phyloP scores from a whole-genome alignment of 2,797 vertebrate genomes.

The Hydrolagus colliei region DNA sequence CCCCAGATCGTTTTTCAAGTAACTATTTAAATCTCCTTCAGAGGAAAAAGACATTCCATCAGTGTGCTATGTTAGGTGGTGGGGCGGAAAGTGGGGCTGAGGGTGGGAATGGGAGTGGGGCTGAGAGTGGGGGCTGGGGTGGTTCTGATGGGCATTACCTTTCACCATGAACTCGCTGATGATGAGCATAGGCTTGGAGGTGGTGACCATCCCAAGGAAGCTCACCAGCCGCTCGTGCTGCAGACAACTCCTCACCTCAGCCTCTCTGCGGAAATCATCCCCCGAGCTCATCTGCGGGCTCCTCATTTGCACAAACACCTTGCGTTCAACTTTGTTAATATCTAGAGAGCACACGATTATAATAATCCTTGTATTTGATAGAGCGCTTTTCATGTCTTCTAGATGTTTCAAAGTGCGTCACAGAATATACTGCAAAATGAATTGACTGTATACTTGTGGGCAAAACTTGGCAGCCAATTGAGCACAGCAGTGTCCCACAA shows the following conservation, averaged over 20 bases:
- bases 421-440: too few species aligned
- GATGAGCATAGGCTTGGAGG: background rate
- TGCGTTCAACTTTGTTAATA: background rate
- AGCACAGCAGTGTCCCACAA: too few species aligned
- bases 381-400: too few species aligned
- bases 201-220: background rate
- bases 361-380: too few species aligned
- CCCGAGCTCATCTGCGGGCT: background rate
- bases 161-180: background rate
- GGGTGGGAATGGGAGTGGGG: too few species aligned
- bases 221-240: background rate
- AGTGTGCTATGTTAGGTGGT: too few species aligned
- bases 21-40: slow-evolving; percentile 2
- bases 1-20: background rate
- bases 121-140: too few species aligned
- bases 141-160: background rate
- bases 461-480: too few species aligned
- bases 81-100: too few species aligned
- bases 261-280: background rate
- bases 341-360: background rate
- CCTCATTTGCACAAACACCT: background rate
- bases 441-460: too few species aligned
- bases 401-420: too few species aligned
- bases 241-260: background rate
- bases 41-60: background rate